Conservation (phyloP, 1,140 invertebrate species). For the Drosophila suzukii region DNA sequence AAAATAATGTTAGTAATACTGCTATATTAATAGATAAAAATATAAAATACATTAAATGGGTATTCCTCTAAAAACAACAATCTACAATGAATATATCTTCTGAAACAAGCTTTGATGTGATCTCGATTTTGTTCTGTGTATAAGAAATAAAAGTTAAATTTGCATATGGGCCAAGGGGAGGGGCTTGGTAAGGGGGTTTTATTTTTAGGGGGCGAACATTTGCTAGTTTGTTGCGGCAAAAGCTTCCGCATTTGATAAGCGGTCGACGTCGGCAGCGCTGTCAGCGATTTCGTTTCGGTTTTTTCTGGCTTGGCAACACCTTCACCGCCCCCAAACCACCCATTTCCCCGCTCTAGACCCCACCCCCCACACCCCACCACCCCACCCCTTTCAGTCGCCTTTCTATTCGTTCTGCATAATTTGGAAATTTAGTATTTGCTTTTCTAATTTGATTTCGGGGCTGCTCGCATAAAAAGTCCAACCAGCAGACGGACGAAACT, state of each 20-base stretch:
- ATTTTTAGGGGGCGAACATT: constrained; percentile 9
- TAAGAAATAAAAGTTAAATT: constrained; percentile 32
- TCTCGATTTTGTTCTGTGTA: constrained; percentile 6
- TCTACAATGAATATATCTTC: neutral
- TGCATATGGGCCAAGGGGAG: constrained; percentile 10
- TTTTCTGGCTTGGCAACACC: constrained; percentile 55
- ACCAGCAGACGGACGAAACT: constrained; percentile 11
- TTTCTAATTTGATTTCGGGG: constrained; percentile 72
- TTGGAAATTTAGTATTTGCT: constrained; percentile 70
- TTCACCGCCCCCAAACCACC: neutral
- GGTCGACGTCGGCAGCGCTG: constrained; percentile 6
- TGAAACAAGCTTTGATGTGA: neutral
- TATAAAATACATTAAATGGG: too few relatives aligned
- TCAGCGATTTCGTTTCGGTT: constrained; percentile 13
- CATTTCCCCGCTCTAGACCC: too few relatives aligned
- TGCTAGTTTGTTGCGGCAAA: constrained; percentile 52
- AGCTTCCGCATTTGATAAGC: constrained; percentile 79
- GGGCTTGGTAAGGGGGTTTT: neutral
- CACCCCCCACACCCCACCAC: neutral
- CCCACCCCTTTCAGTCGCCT: constrained; percentile 12
- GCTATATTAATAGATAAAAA: too few relatives aligned
- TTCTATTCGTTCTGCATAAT: constrained; percentile 50
- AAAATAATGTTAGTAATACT: neutral
- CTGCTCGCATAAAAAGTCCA: constrained; percentile 40
- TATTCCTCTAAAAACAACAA: too few relatives aligned